Evolutionary conservation across 2,113 vertebrate species (phyloP), one percentile per base, ranked within the genome.

Genomic region (Dipodomys merriami): DNA sequence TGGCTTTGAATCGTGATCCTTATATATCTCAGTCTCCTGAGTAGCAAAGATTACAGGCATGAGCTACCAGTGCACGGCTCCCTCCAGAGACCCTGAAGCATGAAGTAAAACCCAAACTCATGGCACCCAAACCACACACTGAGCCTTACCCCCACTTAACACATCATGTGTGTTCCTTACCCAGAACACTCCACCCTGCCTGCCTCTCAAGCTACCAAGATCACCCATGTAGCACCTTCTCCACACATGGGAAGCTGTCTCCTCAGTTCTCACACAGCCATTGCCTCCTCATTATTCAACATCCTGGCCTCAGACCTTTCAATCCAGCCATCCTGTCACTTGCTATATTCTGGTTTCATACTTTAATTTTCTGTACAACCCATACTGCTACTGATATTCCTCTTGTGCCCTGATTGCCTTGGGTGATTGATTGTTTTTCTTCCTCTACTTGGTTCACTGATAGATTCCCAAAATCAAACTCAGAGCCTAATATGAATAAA

Each of bases 361-460:
- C 30, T 83, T 78, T 30, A 62, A 78, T 91, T 74, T 86, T 86
- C 85, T 94, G 7, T 6, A 68, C 69, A 65, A 84, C 27, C 68
- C 60, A 6, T 33, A 74, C 68, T 23, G n/a, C 27, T 78, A 53
- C 62, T 53, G 2, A 62, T 78, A 73, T 76, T 49, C 49, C 49
- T 82, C 35, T 65, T 83, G 22, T 83, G 39, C 19, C 65, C 0
- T 29, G 11, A 90, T 57, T 82, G 20, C 44, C 62, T 84, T 29
- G 25, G 44, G 19, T 79, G 62, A 12, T 29, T 49, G 27, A 64
- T 57, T 76, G 60, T 65, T 44, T 46, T 60, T 68, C 85, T 92
- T 90, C 78, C 72, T 46, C 72, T 88, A 44, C 49, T n/a, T 44
- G 23, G 68, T 67, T 79, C 71, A 35, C 74, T 80, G 71, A 22